Base-by-base conservation (phyloP, 2,113 vertebrate species). In the Noctilio leporinus region DNA sequence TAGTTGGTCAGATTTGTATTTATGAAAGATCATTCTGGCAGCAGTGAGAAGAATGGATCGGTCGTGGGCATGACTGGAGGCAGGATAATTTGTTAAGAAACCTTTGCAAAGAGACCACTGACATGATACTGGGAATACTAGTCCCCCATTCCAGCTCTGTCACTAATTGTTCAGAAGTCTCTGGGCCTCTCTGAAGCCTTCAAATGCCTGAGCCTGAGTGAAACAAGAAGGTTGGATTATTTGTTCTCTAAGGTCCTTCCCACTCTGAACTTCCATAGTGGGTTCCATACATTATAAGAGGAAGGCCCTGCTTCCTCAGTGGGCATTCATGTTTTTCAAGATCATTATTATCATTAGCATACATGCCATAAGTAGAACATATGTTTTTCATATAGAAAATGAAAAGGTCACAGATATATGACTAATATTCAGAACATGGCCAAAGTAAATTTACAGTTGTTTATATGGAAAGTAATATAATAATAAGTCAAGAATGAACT, bases 1-100 rank as follows among this genome's bases (percentile, higher is more conserved):
- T 86, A 83, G 14, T 77, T 86, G 69, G 83, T 92, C 59, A 94
- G 45, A 86, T 94, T 92, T 92, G 75, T 86, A 82, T 92, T 81
- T 86, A 78, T 43, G 51, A 86, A 83, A 92, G 49, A 86, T 83
- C 7, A 62, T 76, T 95, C 49, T 86, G 92, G 85, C 69, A 90
- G 55, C 45, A 94, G 45, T 55, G 35, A 43, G 43, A 55, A 87
- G 40, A 93, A 96, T 78, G 38, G 33, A 87, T 94, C 10, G 0
- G 35, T 94, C 53, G 28, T 87, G n/a, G 35, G 33, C 53, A 69
- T 87, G 64, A 90, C 8, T 80, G 2, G 64, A 92, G 64, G 55
- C 55, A 90, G 57, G 40, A 80, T 90, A 90, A 69, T 84, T 69
- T 8, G 30, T 83, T 93, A 80, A 84, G n/a, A 59, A 96, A 55